Base-by-base conservation (phyloP, 2,797 vertebrate species). In the Halcyon leucocephala region DNA sequence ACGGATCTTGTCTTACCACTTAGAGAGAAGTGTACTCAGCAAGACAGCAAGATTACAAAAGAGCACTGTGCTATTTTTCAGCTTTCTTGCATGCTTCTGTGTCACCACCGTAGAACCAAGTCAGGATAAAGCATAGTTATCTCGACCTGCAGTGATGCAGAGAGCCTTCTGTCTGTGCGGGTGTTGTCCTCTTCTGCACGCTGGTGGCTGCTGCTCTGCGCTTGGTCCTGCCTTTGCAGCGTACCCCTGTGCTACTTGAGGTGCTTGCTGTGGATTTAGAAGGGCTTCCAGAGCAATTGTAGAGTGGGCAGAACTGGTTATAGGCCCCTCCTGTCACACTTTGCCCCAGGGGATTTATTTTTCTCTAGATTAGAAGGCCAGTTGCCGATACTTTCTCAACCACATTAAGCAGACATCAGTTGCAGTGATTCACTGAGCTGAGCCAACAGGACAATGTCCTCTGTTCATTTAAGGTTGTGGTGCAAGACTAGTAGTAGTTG, bases 1-100 rank as follows among this genome's bases (percentile, higher is more conserved):
- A 9, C 74, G 77, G 89, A 87, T 91, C 78, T 93, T 70, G 16
- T 39, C 42, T 78, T 91, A 77, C 37, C 91, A 10, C 78, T 80
- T 20, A 5, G 41, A 80, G 28, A 48, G 62, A 82, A 86, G 83
- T 51, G 71, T 94, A 81, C 64, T 86, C 39, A 54, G 73, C 26
- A 4, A 81, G 83, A 35, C 39, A 66, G 74, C 48, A 44, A 71
- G 77, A 79, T 90, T 71, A 57, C 41, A 33, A 9, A 67, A 65
- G 70, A 88, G 66, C 77, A 33, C 19, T 9, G 58, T 21, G 55
- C 72, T 90, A 57, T 7, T 88, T 92, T 71, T 22, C 81, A 58
- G 55, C 87, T 73, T 70, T 44, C 71, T 57, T 78, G 66, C 2
- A 0, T 54, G 76, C 85, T 78, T 44, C 22, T 46, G 4, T 88